A percentile compares a stretch with the other conserved stretches of the same genome.
Evolutionary conservation across 2,113 vertebrate species (phyloP).

Genomic region (Thomomys bottae): DNA sequence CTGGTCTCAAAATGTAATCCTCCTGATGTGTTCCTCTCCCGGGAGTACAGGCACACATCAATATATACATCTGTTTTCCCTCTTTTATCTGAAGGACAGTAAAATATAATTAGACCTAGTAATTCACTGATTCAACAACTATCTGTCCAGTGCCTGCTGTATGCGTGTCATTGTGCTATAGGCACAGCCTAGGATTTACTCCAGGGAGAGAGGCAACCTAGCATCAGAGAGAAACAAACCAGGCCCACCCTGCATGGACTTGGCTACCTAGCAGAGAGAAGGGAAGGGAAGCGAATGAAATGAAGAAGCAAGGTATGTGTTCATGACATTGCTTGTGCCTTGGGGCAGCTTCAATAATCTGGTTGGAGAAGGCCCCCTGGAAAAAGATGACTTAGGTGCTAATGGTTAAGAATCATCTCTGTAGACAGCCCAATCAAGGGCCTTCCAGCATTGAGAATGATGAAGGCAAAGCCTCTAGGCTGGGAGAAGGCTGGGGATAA

Average conservation of each 20-base stretch:
- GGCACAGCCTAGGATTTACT: not conserved
- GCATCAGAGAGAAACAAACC: not conserved
- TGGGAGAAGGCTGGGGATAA: not conserved
- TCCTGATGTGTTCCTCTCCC: not conserved
- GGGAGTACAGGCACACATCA: no score
- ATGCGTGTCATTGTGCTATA: not conserved
- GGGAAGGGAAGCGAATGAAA: not conserved
- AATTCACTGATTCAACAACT: not conserved
- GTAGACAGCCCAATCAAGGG: not conserved
- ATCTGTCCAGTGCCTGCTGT: not conserved
- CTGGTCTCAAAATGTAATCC: no score
- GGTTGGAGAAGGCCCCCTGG: not conserved
- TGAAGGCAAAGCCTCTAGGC: not conserved
- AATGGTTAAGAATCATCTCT: not conserved
- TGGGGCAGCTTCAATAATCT: not conserved
- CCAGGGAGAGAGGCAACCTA: not conserved
- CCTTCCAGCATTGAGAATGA: not conserved
- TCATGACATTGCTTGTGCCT: fast-evolving
- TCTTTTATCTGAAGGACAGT: not conserved
- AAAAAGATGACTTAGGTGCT: not conserved
- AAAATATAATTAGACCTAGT: not conserved
- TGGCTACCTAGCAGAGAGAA: not conserved
- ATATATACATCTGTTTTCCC: no score
- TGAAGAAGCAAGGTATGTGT: not conserved
- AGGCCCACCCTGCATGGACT: not conserved